Percentiles rank a stretch among this genome's conserved stretches.
These are phyloP conservation scores for Pterocles orientalis DNA, from an alignment of 2,113 vertebrate species.

Conservation along the genomic window DNA sequence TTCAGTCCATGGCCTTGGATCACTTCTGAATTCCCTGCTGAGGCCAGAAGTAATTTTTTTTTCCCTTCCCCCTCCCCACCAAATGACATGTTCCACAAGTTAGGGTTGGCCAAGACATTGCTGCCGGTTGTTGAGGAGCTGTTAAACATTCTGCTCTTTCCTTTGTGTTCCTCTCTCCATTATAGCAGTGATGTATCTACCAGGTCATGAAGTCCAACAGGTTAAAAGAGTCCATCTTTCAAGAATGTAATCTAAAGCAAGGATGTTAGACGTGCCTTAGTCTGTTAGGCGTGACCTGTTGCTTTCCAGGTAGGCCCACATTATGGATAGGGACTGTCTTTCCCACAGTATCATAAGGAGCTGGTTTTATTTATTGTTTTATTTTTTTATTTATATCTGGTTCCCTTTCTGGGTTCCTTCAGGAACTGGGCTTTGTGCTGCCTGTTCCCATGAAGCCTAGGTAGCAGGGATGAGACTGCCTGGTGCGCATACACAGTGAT, in stretches of 20 bases:
- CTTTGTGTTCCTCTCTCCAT: not conserved
- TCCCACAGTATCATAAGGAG: not conserved
- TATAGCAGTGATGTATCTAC: not conserved
- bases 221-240: not conserved
- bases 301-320: not conserved
- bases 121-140: not conserved
- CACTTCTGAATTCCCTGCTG: not conserved
- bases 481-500: not conserved
- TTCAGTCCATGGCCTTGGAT: not conserved
- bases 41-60: not conserved
- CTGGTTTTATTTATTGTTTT: not conserved
- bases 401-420: not conserved
- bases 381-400: not conserved
- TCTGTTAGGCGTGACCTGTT: not conserved
- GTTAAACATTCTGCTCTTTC: not conserved
- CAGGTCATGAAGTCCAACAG: not conserved
- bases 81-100: not conserved
- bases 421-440: not conserved
- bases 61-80: fast-evolving
- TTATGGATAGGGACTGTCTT: not conserved
- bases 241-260: not conserved
- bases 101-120: not conserved
- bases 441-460: not conserved
- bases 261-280: not conserved
- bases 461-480: not conserved